Base-by-base conservation (phyloP, 92 coral and sea anemone genomes). In the Paramuricea clavata region DNA sequence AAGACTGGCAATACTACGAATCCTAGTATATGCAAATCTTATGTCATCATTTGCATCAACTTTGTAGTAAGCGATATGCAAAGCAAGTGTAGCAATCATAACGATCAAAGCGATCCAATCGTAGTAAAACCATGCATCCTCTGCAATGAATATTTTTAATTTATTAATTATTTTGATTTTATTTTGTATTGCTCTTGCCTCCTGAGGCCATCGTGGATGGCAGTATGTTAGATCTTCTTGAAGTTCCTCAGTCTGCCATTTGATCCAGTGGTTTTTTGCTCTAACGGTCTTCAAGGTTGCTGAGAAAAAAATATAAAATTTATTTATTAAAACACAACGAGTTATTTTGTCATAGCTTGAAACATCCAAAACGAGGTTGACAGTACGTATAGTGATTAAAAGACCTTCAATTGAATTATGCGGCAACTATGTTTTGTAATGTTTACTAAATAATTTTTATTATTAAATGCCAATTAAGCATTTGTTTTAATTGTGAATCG, bases 91-190 rank as follows among this genome's bases (percentile, higher is more conserved):
- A 17, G 87, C 79, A 10, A 92, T 57, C 36, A 94, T 71, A 87
- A 90, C 85, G 19, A 91, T 59, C 78, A 92, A 90, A 3, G 91
- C 89, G 8, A 47, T 30, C 95, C 95, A 92, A 81, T 92, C 95
- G n/a, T 86, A 47, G 57, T 82, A 89, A 67, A 90, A 90, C 95
- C 95, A 92, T 25, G 70, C 69, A 23, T 78, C 83, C n/a, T 28
- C 61, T 78, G 65, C 83, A 12, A 27, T 32, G 61, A 78, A 78
- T 52, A 6, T 22, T 78, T 78, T 31, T 17, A 52, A 34, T 56
- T 78, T 78, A 62, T 36, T 56, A 17, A 78, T 57, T 56, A 69
- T 30, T 33, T 78, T 78, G 23, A 78, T 78, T 78, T 78, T 70
- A 1, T 54, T 49, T 33, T 35, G 27, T 15, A 78, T 2, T 0